Conservation (phyloP, 2,113 vertebrate genomes). For the Lampris megalopsis region DNA sequence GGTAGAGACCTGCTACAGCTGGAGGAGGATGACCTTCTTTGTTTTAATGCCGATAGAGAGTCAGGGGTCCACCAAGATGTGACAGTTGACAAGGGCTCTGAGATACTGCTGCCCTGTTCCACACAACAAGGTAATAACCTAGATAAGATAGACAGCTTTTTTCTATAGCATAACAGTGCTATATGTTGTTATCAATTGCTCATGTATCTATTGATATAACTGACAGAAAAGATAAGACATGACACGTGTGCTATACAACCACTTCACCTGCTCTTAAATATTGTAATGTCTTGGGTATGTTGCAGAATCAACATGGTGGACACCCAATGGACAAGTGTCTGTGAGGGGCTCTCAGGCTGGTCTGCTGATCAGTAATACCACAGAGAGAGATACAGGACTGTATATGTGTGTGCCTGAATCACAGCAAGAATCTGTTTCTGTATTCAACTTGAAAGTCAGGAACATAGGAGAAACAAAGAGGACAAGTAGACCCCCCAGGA, state of each 20-base stretch:
- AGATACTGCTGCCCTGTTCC: slow-evolving; percentile 75
- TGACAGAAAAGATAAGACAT: background rate
- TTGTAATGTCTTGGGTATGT: slow-evolving; percentile 17
- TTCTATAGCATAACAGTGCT: background rate
- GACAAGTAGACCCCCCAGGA: slow-evolving; percentile 44
- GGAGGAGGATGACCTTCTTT: slow-evolving; percentile 75
- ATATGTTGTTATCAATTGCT: background rate
- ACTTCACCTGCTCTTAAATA: slow-evolving; percentile 3
- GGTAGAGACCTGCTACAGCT: slow-evolving; percentile 74
- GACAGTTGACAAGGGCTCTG: slow-evolving; percentile 67
- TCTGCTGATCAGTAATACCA: slow-evolving; percentile 65
- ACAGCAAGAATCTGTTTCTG: slow-evolving; percentile 57
- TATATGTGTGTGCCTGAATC: slow-evolving; percentile 72
- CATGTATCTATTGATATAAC: background rate
- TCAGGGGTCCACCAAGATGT: slow-evolving; percentile 64
- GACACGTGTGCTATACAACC: background rate
- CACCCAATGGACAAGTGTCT: slow-evolving; percentile 68
- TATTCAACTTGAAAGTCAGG: slow-evolving; percentile 75
- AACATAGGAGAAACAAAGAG: slow-evolving; percentile 37
- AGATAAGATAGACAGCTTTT: background rate
- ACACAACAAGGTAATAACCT: slow-evolving; percentile 67
- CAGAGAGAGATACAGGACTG: slow-evolving; percentile 66
- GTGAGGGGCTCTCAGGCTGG: slow-evolving; percentile 52
- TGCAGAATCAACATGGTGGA: slow-evolving; percentile 79
- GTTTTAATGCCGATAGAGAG: slow-evolving; percentile 38